Conservation (phyloP, 2,888 invertebrate species). For the Disparrhopalites patrizii region DNA sequence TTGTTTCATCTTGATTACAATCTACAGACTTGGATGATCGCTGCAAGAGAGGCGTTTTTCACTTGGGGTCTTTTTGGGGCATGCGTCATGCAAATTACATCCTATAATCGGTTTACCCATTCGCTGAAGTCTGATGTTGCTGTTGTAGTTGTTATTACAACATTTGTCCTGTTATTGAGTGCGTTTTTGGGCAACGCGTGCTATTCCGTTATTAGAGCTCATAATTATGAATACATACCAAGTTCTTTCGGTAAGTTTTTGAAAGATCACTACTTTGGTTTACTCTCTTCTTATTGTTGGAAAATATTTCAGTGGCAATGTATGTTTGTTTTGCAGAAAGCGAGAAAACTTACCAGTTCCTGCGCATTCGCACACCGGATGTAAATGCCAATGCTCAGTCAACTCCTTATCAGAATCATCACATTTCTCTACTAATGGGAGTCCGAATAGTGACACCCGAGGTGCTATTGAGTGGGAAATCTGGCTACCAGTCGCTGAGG, state of each 20-base stretch:
- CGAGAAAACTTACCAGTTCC: conserved; percentile 66
- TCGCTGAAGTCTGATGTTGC: conserved; percentile 61
- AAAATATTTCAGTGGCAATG: conserved; percentile 4
- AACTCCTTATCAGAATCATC: conserved; percentile 64
- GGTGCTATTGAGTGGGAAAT: conserved; percentile 24
- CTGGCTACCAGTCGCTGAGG: conserved; percentile 70
- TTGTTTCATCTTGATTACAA: conserved; percentile 11
- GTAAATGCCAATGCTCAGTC: conserved; percentile 57
- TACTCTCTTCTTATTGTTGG: neutral
- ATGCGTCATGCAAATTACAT: conserved; percentile 67
- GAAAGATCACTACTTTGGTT: neutral
- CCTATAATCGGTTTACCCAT: conserved; percentile 66
- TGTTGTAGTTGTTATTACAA: conserved; percentile 66
- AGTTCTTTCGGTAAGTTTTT: conserved; percentile 74
- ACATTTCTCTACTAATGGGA: conserved; percentile 68
- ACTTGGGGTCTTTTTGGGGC: conserved; percentile 83
- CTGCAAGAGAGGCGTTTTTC: conserved; percentile 80
- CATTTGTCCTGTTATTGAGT: conserved; percentile 68
- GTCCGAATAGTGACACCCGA: conserved; percentile 62
- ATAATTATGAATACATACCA: conserved; percentile 71
- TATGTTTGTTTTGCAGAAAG: conserved; percentile 59
- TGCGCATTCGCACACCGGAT: conserved; percentile 57
- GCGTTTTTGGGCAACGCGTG: conserved; percentile 80
- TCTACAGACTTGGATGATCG: conserved; percentile 79
- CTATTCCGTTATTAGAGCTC: conserved; percentile 68